A percentile compares a stretch with the other conserved stretches of the same genome.
Conservation (phyloP, 2,888 invertebrate species). For the Megalurothrips usitatus region DNA sequence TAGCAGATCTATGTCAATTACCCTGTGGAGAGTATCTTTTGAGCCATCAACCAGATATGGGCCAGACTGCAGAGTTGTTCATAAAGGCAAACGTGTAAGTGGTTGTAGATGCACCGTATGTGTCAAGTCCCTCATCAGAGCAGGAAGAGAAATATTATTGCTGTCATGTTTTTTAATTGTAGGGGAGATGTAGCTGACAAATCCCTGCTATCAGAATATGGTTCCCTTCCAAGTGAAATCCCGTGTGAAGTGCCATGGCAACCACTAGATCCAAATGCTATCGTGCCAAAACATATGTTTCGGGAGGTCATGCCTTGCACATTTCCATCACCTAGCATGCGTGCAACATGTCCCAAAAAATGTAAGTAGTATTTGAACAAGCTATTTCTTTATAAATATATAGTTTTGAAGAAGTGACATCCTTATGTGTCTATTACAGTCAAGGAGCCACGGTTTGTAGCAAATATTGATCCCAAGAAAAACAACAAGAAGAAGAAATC, state of each 20-base stretch:
- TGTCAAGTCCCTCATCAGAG: too few relatives aligned
- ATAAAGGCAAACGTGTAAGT: background rate
- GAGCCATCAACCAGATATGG: background rate
- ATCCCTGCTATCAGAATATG: background rate
- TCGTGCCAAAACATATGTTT: background rate
- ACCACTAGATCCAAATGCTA: background rate
- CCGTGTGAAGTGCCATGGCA: background rate
- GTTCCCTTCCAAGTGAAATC: background rate
- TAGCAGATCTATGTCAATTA: background rate
- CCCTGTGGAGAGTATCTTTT: background rate
- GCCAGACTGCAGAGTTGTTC: background rate
- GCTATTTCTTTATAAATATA: too few relatives aligned
- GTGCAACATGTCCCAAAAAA: background rate
- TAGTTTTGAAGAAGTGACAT: too few relatives aligned
- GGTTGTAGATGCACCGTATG: background rate
- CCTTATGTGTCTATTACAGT: too few relatives aligned
- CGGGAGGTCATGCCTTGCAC: background rate
- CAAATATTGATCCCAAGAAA: background rate
- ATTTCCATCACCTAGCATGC: background rate
- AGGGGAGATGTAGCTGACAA: background rate
- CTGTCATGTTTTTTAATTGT: background rate
- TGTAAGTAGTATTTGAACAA: background rate
- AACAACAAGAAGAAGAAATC: background rate
- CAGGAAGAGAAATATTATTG: too few relatives aligned
- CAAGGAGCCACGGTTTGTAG: too few relatives aligned